Conservation (phyloP, 2,113 vertebrate genomes). For the Rhea pennata region DNA sequence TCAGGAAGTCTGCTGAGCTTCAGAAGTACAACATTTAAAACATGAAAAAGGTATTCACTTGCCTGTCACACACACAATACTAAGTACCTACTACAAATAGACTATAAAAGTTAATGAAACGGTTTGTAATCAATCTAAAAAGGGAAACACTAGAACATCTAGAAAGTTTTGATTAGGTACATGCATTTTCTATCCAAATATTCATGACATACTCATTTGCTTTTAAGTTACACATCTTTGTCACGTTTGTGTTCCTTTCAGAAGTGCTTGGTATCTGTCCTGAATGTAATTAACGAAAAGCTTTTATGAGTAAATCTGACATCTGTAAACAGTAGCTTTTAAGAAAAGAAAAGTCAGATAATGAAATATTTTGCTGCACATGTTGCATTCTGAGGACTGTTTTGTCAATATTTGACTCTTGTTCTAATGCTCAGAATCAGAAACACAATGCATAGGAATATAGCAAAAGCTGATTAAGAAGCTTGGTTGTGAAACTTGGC, state of each 20-base stretch:
- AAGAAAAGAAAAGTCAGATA: not conserved
- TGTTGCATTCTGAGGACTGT: not conserved
- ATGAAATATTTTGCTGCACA: not conserved
- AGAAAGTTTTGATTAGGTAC: conserved; percentile 29
- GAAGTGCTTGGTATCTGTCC: not conserved
- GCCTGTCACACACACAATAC: not conserved
- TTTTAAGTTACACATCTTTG: not conserved
- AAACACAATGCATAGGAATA: not conserved
- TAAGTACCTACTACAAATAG: not conserved
- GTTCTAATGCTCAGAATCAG: not conserved
- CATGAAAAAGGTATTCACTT: not conserved
- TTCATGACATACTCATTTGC: not conserved
- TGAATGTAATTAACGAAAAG: not conserved
- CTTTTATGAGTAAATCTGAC: not conserved
- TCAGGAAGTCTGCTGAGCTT: not conserved
- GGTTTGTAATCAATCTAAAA: conserved; percentile 32
- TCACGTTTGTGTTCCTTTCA: not conserved
- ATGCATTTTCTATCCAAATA: not conserved
- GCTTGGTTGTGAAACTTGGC: not conserved
- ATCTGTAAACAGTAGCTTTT: not conserved
- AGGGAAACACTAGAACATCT: not conserved
- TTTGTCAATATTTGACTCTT: not conserved
- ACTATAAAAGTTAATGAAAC: too few relatives aligned
- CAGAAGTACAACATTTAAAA: not conserved
- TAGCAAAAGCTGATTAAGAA: not conserved